Conservation (phyloP, 2,888 invertebrate species). For the Eilema griseolum region DNA sequence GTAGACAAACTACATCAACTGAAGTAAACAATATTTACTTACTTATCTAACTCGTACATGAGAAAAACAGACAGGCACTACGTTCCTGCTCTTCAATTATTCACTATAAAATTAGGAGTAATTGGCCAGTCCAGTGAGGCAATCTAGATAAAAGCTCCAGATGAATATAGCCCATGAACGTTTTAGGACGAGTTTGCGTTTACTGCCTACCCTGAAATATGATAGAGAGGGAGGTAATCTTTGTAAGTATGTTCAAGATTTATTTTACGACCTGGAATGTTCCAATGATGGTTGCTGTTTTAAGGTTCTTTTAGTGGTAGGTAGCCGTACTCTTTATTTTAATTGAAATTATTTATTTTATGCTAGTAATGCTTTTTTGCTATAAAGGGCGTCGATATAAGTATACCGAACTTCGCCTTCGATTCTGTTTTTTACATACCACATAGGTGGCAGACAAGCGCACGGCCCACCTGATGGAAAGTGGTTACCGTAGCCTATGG, state of each 20-base stretch:
- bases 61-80: constrained; percentile 14
- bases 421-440: too few species aligned
- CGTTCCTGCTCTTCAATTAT: constrained; percentile 61
- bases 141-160: constrained; percentile 74
- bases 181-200: constrained; percentile 47
- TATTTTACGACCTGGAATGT: constrained; percentile 33
- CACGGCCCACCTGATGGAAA: too few species aligned
- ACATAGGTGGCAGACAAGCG: too few species aligned
- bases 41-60: neutral
- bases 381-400: too few species aligned
- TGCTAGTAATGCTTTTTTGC: neutral
- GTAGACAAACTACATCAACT: neutral
- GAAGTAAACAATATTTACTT: constrained; percentile 5
- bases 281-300: constrained; percentile 10
- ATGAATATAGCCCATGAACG: constrained; percentile 53
- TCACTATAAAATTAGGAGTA: constrained; percentile 70
- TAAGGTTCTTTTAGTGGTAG: constrained; percentile 9
- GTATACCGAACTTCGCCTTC: too few species aligned
- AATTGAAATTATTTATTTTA: neutral
- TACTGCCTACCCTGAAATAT: constrained; percentile 52
- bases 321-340: neutral
- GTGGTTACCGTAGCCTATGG: too few species aligned
- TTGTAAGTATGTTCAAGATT: constrained; percentile 50
- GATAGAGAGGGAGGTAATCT: constrained; percentile 49
- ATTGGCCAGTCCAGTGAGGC: constrained; percentile 62